Evolutionary conservation across 2,888 invertebrate species (phyloP), one percentile per base, ranked within the genome.

Genomic region (Metalampra italica): DNA sequence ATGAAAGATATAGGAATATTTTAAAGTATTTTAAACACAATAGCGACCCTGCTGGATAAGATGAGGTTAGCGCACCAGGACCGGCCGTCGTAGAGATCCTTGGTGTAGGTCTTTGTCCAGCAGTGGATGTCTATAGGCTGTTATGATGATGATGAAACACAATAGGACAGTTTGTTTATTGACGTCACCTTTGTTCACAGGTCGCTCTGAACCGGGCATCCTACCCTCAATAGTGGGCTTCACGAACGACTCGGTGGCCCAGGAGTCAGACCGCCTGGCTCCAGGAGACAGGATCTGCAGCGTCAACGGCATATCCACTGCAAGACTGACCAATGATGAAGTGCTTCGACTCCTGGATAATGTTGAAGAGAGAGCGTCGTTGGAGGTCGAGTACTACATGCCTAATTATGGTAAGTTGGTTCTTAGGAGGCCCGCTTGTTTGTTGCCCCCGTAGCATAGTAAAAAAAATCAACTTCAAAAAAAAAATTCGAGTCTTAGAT

Each of bases 321-420:
- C 92, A 9, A 90, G 93, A 48, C 91, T 96, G 66, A 92, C 93
- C 51, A 94, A 95, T 71, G 94, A 95, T 57, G 95, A 96, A 71
- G 94, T 96, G 32, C 90, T 94, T 58, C 92, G 94, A 58, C 78
- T 94, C 12, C 78, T 96, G 59, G 94, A 95, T 72, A 93, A 93
- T 78, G 93, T 94, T 13, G 93, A 94, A 55, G 92, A 92, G 52
- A 90, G 93, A 47, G 94, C 96, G 8, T 90, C 93, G n/a, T 82
- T 96, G 65, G 96, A 96, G 82, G 92, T 96, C 56, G 95, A 96
- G 71, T 96, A 96, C 80, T 94, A 94, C 54, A 91, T 96, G 74
- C 96, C 96, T 29, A 93, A 94, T 70, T 93, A 93, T 80, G 93
- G 96, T 95, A 78, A 92, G 92, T 15, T 38, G 37, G n/a, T n/a